Conservation (phyloP, 2,113 vertebrate species). For the Lipophrys pholis region DNA sequence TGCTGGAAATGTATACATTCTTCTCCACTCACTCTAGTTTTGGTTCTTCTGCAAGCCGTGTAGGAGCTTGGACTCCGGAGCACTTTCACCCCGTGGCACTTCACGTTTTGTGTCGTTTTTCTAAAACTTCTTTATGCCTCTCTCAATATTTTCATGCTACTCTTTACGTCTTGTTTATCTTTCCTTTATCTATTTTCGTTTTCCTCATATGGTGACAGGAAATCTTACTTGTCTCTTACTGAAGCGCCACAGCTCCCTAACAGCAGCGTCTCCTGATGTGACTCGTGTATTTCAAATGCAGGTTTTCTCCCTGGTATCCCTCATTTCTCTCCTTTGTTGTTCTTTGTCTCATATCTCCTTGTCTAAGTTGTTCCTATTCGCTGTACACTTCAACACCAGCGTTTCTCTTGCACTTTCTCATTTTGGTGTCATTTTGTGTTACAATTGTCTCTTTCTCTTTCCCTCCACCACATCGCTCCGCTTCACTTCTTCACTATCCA, state of each 20-base stretch:
- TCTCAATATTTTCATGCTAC: conserved; percentile 32
- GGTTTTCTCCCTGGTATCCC: conserved; percentile 58
- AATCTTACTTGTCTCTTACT: conserved; percentile 68
- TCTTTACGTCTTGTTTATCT: conserved; percentile 38
- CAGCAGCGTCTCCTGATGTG: conserved; percentile 82
- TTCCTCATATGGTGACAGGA: conserved; percentile 54
- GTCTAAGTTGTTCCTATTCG: conserved; percentile 47
- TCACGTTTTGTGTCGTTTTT: conserved; percentile 1
- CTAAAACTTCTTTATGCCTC: conserved; percentile 40
- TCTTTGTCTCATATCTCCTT: conserved; percentile 55
- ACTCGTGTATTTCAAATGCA: conserved; percentile 79
- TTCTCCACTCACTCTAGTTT: conserved; percentile 2
- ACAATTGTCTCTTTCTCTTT: conserved; percentile 51
- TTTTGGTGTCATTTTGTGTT: conserved; percentile 61
- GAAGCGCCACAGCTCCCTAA: conserved; percentile 61
- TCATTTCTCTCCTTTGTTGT: conserved; percentile 56
- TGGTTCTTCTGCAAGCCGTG: conserved; percentile 29
- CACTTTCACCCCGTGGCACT: conserved; percentile 1
- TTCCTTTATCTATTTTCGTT: conserved; percentile 40
- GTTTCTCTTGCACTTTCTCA: conserved; percentile 45
- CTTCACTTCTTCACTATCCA: conserved; percentile 30
- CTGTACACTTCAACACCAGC: conserved; percentile 32
- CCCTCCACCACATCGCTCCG: conserved; percentile 42
- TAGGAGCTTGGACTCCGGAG: conserved; percentile 9
- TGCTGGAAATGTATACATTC: conserved; percentile 14